Base-by-base conservation (phyloP, 2,797 vertebrate species). In the Lagodon rhomboides region DNA sequence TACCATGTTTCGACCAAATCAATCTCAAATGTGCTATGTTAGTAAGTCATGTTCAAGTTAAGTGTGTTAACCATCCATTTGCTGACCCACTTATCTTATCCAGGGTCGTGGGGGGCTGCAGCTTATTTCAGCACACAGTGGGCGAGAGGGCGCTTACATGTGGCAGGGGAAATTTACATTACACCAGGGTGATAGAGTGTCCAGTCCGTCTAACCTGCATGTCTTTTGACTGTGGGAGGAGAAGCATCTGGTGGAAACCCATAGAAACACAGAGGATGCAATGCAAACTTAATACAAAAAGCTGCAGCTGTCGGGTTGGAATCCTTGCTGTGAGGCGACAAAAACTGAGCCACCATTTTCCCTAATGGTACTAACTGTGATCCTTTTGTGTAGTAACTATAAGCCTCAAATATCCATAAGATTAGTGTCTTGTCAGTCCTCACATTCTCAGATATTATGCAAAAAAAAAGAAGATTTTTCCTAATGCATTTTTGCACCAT, bases 41-140 rank as follows among this genome's bases (percentile, higher is more conserved):
- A 58, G 59, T 10, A 46, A 77, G 38, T 72, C 46, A n/a, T 44
- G 73, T 60, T 66, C 17, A 63, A 47, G n/a, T 53, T 5, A 50
- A 72, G 38, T 59, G 30, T 58, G 25, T 51, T 56, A 65, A 44
- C 18, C n/a, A 46, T 63, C 67, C 25, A 41, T 61, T 69, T 62
- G 23, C 46, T 30, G 30, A 30, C 47, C 55, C 22, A 70, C 23
- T 71, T 68, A 64, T 68, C 43, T 7, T 46, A 34, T 44, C 71
- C 17, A 46, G 22, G 70, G 41, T 51, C 10, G 3, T 30, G 7
- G 27, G 22, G 58, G 16, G 20, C 16, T 66, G 38, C 38, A 68
- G n/a, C 46, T 66, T 75, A 65, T 63, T 71, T 44, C n/a, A 22
- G 50, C 23, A 20, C 30, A 60, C 68, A 44, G 67, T 62, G 59